phyloP scores from a whole-genome alignment of 2,888 invertebrate species.

The Operophtera brumata region DNA sequence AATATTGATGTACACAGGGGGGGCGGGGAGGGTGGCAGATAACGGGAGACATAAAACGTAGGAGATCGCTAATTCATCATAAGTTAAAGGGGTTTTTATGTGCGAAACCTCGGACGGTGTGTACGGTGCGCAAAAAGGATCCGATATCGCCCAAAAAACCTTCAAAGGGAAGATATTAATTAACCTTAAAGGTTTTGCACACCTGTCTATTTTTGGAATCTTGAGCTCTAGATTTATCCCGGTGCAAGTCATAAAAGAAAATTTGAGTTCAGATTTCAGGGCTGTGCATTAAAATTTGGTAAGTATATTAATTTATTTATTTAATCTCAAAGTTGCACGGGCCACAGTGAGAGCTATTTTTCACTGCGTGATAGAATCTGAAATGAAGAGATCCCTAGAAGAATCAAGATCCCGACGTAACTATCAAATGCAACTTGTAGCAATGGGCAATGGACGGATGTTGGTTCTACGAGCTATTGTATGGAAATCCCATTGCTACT shows the following conservation, averaged over 20 bases:
- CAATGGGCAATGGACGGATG: too few species aligned
- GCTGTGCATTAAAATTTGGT: too few species aligned
- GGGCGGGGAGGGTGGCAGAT: slow-evolving; percentile 49
- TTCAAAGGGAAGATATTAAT: slow-evolving; percentile 47
- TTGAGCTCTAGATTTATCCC: slow-evolving; percentile 11
- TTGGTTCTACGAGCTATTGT: too few species aligned
- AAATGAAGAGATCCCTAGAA: too few species aligned
- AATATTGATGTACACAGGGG: slow-evolving; percentile 33
- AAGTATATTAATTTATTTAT: too few species aligned
- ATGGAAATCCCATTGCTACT: too few species aligned
- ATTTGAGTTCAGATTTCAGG: neutral
- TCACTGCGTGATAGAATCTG: too few species aligned
- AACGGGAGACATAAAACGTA: slow-evolving; percentile 77
- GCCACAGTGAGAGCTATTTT: too few species aligned
- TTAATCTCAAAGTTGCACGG: too few species aligned
- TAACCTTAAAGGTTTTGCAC: slow-evolving; percentile 58
- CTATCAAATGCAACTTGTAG: too few species aligned
- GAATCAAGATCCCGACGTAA: too few species aligned
- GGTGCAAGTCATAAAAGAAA: slow-evolving; percentile 6
- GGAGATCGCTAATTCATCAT: slow-evolving; percentile 81
- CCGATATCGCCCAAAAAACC: slow-evolving; percentile 67
- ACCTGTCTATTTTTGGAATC: slow-evolving; percentile 29
- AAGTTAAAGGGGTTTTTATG: slow-evolving; percentile 81
- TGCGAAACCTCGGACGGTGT: slow-evolving; percentile 63
- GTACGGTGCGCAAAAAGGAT: slow-evolving; percentile 71